These are phyloP conservation scores for Tetrapedia diversipes DNA, from an alignment of 2,888 invertebrate species.

Conservation along the genomic window DNA sequence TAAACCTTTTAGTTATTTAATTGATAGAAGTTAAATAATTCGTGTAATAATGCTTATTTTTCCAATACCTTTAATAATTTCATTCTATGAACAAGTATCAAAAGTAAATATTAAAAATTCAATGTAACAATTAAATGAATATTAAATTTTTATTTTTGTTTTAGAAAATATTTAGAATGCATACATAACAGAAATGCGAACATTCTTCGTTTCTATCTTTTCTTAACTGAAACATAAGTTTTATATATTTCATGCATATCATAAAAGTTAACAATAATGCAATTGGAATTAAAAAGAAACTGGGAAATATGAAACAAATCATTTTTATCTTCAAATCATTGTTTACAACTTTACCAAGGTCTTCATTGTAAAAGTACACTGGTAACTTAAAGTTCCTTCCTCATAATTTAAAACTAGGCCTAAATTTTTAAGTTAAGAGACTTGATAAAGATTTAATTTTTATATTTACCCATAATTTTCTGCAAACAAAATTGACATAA, in stretches of 20 bases:
- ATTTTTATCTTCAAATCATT: slow-evolving; percentile 27
- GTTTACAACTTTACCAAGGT: slow-evolving; percentile 28
- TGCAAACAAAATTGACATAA: slow-evolving; percentile 4
- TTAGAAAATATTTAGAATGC: slow-evolving; percentile 23
- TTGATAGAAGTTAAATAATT: neutral
- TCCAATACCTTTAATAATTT: slow-evolving; percentile 6
- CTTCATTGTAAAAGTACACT: slow-evolving; percentile 11
- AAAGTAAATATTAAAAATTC: neutral
- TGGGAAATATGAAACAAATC: slow-evolving; percentile 6
- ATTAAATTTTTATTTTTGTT: slow-evolving; percentile 5
- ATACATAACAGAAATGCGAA: slow-evolving; percentile 32
- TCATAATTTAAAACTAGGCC: slow-evolving; percentile 33
- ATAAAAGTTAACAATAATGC: slow-evolving; percentile 1
- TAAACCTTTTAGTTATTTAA: neutral
- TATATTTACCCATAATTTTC: slow-evolving; percentile 5
- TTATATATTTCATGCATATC: slow-evolving; percentile 38
- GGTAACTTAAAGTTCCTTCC: slow-evolving; percentile 51
- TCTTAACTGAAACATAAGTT: slow-evolving; percentile 11
- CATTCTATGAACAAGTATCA: neutral
- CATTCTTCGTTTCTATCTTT: slow-evolving; percentile 30
- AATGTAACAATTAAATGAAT: neutral
- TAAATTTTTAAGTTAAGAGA: slow-evolving; percentile 10
- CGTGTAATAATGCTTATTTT: neutral
- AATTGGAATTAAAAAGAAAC: neutral
- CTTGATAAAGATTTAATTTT: slow-evolving; percentile 12